A percentile compares a stretch with the other conserved stretches of the same genome.
phyloP scores from a whole-genome alignment of 2,888 invertebrate species.

The Pyrrhosoma nymphula region DNA sequence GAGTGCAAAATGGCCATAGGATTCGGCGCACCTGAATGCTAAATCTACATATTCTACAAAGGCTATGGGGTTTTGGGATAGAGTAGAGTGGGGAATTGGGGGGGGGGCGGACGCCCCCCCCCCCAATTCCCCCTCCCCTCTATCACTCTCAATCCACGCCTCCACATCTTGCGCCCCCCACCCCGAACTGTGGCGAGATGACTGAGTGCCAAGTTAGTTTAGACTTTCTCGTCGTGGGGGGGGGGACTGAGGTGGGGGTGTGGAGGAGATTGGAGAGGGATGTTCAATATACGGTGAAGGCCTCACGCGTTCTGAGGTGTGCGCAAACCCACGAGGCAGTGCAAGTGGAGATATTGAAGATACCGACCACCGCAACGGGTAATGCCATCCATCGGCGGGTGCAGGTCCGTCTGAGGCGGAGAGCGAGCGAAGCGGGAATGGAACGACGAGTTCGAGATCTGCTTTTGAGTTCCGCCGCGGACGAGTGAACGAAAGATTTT shows the following conservation, averaged over 20 bases:
- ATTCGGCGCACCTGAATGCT: too few species aligned
- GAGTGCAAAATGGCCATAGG: too few species aligned
- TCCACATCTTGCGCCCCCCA: neutral
- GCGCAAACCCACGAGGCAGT: neutral
- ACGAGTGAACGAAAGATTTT: neutral
- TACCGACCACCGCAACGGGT: constrained; percentile 29
- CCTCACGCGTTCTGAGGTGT: neutral
- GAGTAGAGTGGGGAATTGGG: too few species aligned
- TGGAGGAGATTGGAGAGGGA: neutral
- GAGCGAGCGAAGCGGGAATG: neutral
- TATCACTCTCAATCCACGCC: neutral
- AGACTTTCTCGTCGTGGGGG: constrained; percentile 44
- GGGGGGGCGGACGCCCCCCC: neutral
- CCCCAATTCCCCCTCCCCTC: neutral
- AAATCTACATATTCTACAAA: too few species aligned
- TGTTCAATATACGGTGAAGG: too few species aligned
- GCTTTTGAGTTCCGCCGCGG: neutral
- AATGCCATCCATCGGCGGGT: neutral
- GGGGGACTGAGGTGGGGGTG: neutral
- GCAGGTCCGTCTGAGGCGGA: too few species aligned
- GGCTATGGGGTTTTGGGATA: too few species aligned
- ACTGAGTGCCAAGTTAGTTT: constrained; percentile 63
- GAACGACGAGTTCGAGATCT: neutral
- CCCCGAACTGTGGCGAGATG: constrained; percentile 1
- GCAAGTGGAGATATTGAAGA: constrained; percentile 52